Percentiles rank a stretch among this genome's conserved stretches.
Evolutionary conservation across 1,140 invertebrate species (phyloP).

Genomic region (Frieseomelitta varia): DNA sequence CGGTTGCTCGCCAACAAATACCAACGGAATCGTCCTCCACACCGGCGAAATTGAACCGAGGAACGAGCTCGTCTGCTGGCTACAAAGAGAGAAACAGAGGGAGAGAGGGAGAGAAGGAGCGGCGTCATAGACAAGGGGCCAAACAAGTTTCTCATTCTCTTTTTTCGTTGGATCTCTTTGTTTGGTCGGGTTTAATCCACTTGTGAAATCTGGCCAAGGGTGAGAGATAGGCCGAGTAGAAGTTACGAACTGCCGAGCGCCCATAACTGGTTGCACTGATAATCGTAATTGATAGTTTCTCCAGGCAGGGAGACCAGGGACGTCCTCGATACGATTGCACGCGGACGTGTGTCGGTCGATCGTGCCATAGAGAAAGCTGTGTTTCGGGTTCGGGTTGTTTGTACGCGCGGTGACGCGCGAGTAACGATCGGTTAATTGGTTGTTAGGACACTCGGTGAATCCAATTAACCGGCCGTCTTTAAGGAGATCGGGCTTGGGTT

Average conservation of each 20-base stretch:
- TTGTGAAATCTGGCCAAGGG: not conserved
- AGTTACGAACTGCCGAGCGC: not conserved
- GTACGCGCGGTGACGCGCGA: not conserved
- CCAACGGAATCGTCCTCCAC: constrained; percentile 23
- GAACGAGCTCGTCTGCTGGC: not conserved
- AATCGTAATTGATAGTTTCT: not conserved
- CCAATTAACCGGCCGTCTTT: constrained; percentile 16
- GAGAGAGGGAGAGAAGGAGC: too few relatives aligned
- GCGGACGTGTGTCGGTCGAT: not conserved
- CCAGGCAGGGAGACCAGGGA: not conserved
- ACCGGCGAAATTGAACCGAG: constrained; percentile 40
- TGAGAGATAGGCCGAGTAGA: not conserved
- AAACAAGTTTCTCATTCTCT: constrained; percentile 16
- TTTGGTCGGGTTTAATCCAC: constrained; percentile 9
- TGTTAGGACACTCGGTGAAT: constrained; percentile 9
- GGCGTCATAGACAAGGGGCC: not conserved
- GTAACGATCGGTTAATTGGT: constrained; percentile 7
- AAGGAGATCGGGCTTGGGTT: not conserved
- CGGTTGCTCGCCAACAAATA: constrained; percentile 31
- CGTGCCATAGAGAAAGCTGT: not conserved
- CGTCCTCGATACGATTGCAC: not conserved
- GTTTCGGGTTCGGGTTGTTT: too few relatives aligned
- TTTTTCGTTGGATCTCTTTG: not conserved
- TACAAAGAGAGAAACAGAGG: not conserved
- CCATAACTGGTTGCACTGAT: not conserved